Evolutionary conservation across 2,113 vertebrate genomes (phyloP).

Genomic region (Menidia beryllina): DNA sequence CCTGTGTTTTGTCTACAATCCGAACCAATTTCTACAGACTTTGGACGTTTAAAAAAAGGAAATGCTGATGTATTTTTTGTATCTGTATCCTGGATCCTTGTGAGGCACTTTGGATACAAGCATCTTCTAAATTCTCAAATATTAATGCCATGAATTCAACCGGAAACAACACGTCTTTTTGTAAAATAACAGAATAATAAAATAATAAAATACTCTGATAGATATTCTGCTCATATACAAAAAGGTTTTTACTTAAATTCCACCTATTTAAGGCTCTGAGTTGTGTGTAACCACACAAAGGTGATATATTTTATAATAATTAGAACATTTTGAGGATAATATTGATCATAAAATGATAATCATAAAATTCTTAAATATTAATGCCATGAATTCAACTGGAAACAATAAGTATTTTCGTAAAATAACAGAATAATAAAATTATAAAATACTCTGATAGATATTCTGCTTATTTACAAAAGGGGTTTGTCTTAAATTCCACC

Average conservation of each 20-base stretch:
- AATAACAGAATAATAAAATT: not conserved
- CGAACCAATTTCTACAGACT: too few species aligned
- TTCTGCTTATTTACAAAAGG: not conserved
- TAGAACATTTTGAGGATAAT: too few species aligned
- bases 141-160: not conserved
- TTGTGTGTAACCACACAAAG: not conserved
- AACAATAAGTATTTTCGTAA: not conserved
- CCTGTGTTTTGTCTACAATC: not conserved
- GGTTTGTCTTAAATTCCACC: not conserved
- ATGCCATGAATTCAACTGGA: not conserved
- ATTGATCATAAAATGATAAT: not conserved
- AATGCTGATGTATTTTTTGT: too few species aligned
- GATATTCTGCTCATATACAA: not conserved
- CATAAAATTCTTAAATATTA: not conserved
- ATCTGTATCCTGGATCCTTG: too few species aligned
- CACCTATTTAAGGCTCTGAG: too few species aligned
- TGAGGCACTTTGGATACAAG: too few species aligned
- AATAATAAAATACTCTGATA: not conserved
- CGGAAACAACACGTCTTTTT: not conserved
- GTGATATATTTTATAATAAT: not conserved
- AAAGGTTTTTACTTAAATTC: not conserved
- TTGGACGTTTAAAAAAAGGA: too few species aligned
- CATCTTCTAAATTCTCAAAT: too few species aligned
- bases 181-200: not conserved
- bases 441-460: not conserved